Conservation (phyloP, 2,113 vertebrate genomes). For the Prolemur simus region DNA sequence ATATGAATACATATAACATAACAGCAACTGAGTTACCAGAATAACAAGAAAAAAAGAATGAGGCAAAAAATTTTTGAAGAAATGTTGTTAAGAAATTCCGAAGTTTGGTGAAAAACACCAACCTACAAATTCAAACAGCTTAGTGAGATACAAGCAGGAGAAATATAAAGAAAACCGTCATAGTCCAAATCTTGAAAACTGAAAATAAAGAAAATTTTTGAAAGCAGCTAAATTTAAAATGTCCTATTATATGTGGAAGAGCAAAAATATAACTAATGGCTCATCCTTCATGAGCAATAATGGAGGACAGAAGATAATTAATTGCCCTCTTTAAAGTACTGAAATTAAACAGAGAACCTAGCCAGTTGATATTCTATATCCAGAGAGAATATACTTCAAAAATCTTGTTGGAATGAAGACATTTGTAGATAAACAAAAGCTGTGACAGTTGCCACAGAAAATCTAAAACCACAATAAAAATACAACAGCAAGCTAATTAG, state of each 20-base stretch:
- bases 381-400: neutral
- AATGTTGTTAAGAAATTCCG: neutral
- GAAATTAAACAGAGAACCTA: neutral
- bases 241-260: neutral
- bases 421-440: neutral
- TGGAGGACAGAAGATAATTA: neutral
- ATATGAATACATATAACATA: neutral
- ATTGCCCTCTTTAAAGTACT: neutral
- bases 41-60: neutral
- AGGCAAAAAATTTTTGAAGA: neutral
- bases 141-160: neutral
- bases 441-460: neutral
- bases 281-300: neutral
- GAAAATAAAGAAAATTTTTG: neutral
- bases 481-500: neutral
- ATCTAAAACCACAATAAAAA: neutral
- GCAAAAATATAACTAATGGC: neutral
- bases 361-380: neutral
- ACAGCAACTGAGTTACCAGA: neutral
- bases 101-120: neutral
- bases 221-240: neutral
- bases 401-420: neutral
- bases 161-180: neutral
- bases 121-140: neutral
- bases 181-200: neutral